Conservation (phyloP, 2,113 vertebrate genomes). For the Kryptolebias marmoratus region DNA sequence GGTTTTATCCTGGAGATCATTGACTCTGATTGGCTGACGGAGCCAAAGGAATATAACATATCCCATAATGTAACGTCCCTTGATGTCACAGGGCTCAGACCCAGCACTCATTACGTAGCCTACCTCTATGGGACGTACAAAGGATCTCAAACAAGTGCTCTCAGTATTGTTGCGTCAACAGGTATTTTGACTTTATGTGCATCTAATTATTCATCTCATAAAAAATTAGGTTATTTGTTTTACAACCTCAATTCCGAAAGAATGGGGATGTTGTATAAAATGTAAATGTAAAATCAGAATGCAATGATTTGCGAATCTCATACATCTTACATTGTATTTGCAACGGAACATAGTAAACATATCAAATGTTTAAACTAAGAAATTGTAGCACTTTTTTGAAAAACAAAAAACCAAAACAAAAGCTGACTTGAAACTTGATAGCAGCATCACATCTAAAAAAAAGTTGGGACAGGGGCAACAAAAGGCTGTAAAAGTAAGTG, state of each 20-base stretch:
- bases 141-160: conserved; percentile 82
- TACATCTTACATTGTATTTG: too few relatives aligned
- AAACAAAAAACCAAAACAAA: too few relatives aligned
- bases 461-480: too few relatives aligned
- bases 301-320: too few relatives aligned
- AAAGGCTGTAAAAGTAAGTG: too few relatives aligned
- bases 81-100: conserved; percentile 87
- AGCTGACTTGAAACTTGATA: too few relatives aligned
- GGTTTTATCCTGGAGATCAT: conserved; percentile 93
- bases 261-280: background rate
- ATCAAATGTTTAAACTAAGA: too few relatives aligned
- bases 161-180: conserved; percentile 90
- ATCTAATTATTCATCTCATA: conserved; percentile 3
- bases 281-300: too few relatives aligned
- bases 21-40: conserved; percentile 94
- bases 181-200: conserved; percentile 79
- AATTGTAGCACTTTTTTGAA: too few relatives aligned
- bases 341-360: too few relatives aligned
- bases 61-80: conserved; percentile 81
- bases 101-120: conserved; percentile 92
- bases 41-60: conserved; percentile 86
- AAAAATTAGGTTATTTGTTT: background rate
- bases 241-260: too few relatives aligned
- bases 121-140: conserved; percentile 89
- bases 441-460: too few relatives aligned